Evolutionary conservation across 1,140 invertebrate species (phyloP), one percentile per base, ranked within the genome.

Genomic region (Anoplophora glabripennis): DNA sequence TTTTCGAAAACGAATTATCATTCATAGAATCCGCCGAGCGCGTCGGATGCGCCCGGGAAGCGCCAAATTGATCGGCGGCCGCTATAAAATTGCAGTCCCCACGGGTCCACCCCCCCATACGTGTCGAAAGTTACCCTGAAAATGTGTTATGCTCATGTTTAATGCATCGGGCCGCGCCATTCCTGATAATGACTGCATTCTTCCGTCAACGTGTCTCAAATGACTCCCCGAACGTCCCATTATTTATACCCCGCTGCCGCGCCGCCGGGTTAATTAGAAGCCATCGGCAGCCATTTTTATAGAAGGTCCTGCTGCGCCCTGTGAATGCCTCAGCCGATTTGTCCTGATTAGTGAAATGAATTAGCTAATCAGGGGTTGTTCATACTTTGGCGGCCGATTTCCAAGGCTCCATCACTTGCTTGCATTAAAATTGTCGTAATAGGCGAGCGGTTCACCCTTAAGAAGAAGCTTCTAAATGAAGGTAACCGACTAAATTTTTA

Each of bases 181-280:
- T 61, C 47, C 57, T 58, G 63, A 67, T 67, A 67, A 67, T 67
- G 62, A 62, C 65, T 64, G 62, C 65, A 67, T 67, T 67, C 65
- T 67, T 62, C 56, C 53, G 42, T 53, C 55, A 47, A 36, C 37
- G 46, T 53, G 57, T 15, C 47, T 57, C 49, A 61, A 67, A 67
- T 67, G 61, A 64, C 60, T 64, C 63, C 65, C 62, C 47, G 45
- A 64, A 60, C 61, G 59, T 40, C 37, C 57, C 62, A 64, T 64
- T 59, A 65, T 53, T 54, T 57, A 53, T 58, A 57, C 57, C 61
- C 40, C 49, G 12, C 21, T 33, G 21, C 46, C 42, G 42, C 51
- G 21, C 21, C 21, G 21, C 21, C 21, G 5, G 35, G 33, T 37
- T 63, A 63, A 63, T 63, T 63, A 63, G 55, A 40, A 12, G 21